Conservation (phyloP, 2,888 invertebrate species). For the Tetragnatha montana region DNA sequence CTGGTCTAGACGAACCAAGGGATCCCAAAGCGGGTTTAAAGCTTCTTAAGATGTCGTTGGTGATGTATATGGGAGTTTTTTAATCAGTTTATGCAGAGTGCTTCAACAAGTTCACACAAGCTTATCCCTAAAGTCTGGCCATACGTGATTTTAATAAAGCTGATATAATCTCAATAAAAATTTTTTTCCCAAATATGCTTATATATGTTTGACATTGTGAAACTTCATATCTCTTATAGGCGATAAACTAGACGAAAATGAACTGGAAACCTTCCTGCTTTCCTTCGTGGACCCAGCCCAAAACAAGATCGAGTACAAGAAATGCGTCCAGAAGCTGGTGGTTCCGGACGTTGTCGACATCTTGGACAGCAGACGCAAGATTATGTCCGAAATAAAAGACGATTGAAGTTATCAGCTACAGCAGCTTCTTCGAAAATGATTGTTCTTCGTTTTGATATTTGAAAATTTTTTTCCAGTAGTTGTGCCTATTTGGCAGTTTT, state of each 20-base stretch:
- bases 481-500: too few relatives aligned
- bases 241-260: slow-evolving; percentile 47
- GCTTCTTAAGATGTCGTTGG: too few relatives aligned
- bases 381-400: slow-evolving; percentile 37
- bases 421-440: neutral
- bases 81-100: neutral
- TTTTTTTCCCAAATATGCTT: too few relatives aligned
- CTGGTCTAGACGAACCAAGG: too few relatives aligned
- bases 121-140: neutral
- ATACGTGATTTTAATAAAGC: neutral
- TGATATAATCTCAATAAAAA: neutral
- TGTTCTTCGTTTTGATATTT: neutral
- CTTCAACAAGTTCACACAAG: neutral
- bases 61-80: neutral
- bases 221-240: slow-evolving; percentile 1
- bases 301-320: slow-evolving; percentile 42
- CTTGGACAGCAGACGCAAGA: slow-evolving; percentile 3
- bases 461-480: neutral
- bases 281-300: slow-evolving; percentile 21
- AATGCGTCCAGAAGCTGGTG: slow-evolving; percentile 22
- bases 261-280: slow-evolving; percentile 37
- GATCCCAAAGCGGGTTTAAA: too few relatives aligned
- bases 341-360: slow-evolving; percentile 38
- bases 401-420: neutral
- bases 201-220: too few relatives aligned